Evolutionary conservation across 2,888 invertebrate species (phyloP), one percentile per base, ranked within the genome.

Genomic region (Lucinisca nassula): DNA sequence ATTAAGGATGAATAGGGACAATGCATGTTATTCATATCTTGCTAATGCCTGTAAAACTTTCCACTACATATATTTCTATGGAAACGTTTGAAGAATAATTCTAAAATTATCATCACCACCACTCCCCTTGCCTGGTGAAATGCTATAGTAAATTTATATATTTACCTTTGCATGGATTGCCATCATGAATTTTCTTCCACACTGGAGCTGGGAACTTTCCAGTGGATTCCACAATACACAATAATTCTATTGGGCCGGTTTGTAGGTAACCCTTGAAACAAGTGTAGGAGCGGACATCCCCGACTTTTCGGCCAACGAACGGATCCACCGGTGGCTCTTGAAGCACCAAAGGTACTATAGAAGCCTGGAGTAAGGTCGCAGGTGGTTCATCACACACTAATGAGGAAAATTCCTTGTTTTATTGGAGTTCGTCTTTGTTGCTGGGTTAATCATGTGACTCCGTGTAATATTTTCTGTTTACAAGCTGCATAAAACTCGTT

Each of bases 161-260:
- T n/a, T 55, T 72, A 88, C 88, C 88, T 88, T 40, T 83, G 45
- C 88, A 88, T n/a, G 67, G 27, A 38, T 88, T 78, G n/a, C n/a
- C n/a, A 8, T 58, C 27, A 4, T n/a, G 4, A 3, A 58, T 12
- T 24, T 4, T 17, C 27, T 58, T n/a, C 58, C 58, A 58, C 1
- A 24, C 12, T n/a, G 58, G 58, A 27, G 27, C 3, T 2, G 58
- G 58, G 14, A 8, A 58, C 14, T 58, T 27, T 27, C 24, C 27
- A 6, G 4, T 27, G 3, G n/a, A 4, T 4, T 51, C 51, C 8
- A 51, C 21, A 12, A 40, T 67, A 49, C 85, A 81, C 32, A 45
- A 38, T 30, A 72, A 38, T 35, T 82, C 82, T 4, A 82, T 70
- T 3, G 79, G 79, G 10, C 87, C 87, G 14, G 82, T 82, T 10